Conservation (phyloP, 2,797 vertebrate species). For the Phalloptychus januarius region DNA sequence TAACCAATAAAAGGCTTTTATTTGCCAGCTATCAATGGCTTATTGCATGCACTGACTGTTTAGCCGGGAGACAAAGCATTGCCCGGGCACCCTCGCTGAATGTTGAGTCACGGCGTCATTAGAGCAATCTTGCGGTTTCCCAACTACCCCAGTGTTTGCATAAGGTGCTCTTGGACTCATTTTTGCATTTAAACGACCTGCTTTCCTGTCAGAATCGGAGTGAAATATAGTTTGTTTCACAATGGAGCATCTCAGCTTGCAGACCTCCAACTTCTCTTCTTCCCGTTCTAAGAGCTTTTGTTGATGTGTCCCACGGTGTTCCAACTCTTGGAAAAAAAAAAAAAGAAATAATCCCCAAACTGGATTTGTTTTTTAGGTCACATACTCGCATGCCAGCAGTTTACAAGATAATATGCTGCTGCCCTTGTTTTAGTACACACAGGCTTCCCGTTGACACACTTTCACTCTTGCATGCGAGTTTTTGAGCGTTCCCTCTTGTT, state of each 20-base stretch:
- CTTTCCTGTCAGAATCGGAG: conserved; percentile 30
- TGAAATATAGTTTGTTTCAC: conserved; percentile 17
- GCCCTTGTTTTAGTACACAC: conserved; percentile 47
- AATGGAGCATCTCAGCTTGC: conserved; percentile 16
- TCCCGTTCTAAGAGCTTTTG: conserved; percentile 28
- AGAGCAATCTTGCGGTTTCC: conserved; percentile 63
- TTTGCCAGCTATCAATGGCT: conserved; percentile 64
- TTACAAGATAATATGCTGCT: conserved; percentile 58
- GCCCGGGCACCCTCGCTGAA: conserved; percentile 60
- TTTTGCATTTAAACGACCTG: conserved; percentile 38
- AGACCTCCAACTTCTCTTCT: conserved; percentile 17
- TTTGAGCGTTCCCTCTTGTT: conserved; percentile 39
- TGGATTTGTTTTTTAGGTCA: conserved; percentile 65
- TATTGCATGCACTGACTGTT: conserved; percentile 56
- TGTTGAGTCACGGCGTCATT: conserved; percentile 65
- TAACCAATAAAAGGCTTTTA: conserved; percentile 72
- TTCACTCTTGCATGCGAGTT: conserved; percentile 43
- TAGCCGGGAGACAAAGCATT: conserved; percentile 64
- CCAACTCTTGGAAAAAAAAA: not conserved
- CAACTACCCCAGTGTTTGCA: conserved; percentile 48
- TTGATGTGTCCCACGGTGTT: conserved; percentile 26
- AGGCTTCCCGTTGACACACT: conserved; percentile 52
- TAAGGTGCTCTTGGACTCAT: conserved; percentile 51
- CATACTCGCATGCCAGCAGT: conserved; percentile 45
- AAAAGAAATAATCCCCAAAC: conserved; percentile 24